Conservation (phyloP, 2,797 vertebrate species). For the Channa striata region DNA sequence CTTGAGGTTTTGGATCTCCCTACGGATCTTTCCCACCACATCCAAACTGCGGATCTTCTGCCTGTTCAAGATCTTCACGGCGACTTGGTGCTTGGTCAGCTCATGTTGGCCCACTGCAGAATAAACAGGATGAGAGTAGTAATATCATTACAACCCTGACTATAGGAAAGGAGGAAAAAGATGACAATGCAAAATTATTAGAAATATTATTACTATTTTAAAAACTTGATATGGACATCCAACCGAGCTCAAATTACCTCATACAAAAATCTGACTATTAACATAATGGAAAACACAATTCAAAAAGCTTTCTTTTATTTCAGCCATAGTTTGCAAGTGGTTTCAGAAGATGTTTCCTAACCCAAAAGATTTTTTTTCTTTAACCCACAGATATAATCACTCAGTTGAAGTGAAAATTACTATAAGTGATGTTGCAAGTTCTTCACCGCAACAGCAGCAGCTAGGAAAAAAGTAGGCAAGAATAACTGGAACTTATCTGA, state of each 20-base stretch:
- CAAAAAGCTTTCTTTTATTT: neutral
- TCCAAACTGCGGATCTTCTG: slow-evolving; percentile 99
- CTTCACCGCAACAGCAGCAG: neutral
- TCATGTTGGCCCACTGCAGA: slow-evolving; percentile 95
- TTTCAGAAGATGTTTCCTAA: neutral
- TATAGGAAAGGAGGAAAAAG: neutral
- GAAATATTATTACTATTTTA: too few relatives aligned
- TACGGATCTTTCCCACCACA: slow-evolving; percentile 97
- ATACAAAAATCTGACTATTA: neutral
- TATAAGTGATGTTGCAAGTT: neutral
- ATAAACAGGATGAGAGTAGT: slow-evolving; percentile 16
- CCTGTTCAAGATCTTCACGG: slow-evolving; percentile 97
- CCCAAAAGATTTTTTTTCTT: neutral
- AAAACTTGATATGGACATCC: too few relatives aligned
- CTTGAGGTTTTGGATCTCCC: slow-evolving; percentile 99
- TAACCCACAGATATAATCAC: neutral
- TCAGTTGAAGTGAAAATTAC: neutral
- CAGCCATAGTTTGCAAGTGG: neutral
- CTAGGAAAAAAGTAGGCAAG: neutral
- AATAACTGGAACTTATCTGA: neutral
- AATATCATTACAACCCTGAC: neutral
- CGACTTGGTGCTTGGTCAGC: slow-evolving; percentile 97
- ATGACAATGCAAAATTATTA: too few relatives aligned
- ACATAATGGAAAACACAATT: too few relatives aligned
- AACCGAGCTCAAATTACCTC: too few relatives aligned